phyloP scores from a whole-genome alignment of 1,140 invertebrate genomes.

The Sarcophaga peregrina region DNA sequence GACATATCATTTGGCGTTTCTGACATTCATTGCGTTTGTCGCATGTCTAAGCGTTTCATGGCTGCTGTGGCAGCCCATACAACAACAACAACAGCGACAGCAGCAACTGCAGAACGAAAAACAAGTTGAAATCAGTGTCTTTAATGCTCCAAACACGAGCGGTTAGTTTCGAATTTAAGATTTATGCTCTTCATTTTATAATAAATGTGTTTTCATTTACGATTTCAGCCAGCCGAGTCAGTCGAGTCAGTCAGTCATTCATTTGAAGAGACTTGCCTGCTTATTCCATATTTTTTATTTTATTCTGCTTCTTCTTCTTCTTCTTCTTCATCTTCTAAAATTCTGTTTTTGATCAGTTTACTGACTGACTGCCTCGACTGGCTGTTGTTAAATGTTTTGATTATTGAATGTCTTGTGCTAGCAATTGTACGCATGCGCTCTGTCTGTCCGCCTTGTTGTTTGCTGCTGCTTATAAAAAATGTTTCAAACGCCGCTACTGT shows the following conservation, averaged over 20 bases:
- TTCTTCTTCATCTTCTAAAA: not conserved
- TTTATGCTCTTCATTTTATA: conserved; percentile 41
- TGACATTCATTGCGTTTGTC: conserved; percentile 41
- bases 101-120: not conserved
- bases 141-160: not conserved
- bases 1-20: conserved; percentile 41
- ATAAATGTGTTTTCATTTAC: conserved; percentile 41
- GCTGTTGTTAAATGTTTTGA: conserved; percentile 16
- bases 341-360: not conserved
- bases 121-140: conserved; percentile 13
- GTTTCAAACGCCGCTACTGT: conserved; percentile 29
- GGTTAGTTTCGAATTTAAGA: conserved; percentile 24
- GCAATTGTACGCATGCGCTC: too few species aligned
- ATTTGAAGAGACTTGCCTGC: not conserved
- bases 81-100: not conserved
- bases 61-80: not conserved
- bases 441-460: not conserved
- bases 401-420: conserved; percentile 4
- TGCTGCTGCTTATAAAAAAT: conserved; percentile 6
- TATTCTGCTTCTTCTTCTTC: not conserved
- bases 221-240: conserved; percentile 4
- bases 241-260: not conserved
- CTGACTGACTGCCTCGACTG: not conserved
- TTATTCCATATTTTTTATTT: not conserved
- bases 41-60: conserved; percentile 33